phyloP scores from a whole-genome alignment of 2,888 invertebrate species.

The Melanostoma scalare region DNA sequence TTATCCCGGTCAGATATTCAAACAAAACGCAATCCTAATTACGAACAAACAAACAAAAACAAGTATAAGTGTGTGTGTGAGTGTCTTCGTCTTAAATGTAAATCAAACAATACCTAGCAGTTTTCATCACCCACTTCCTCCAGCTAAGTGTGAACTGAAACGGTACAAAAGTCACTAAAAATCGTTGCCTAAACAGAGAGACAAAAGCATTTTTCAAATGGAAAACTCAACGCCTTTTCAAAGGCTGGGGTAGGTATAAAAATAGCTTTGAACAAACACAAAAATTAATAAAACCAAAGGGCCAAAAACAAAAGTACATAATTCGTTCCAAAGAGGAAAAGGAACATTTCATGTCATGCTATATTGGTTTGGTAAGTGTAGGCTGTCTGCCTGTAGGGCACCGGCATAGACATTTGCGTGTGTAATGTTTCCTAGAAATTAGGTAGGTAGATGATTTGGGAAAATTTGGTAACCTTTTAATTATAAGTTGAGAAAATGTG shows the following conservation, averaged over 20 bases:
- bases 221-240: neutral
- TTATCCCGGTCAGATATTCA: slow-evolving; percentile 28
- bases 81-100: slow-evolving; percentile 15
- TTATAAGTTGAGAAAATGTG: slow-evolving; percentile 28
- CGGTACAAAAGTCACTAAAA: slow-evolving; percentile 6
- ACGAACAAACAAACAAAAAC: slow-evolving; percentile 4
- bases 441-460: neutral
- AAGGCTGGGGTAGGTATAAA: neutral
- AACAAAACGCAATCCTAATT: slow-evolving; percentile 27
- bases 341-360: neutral
- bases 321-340: slow-evolving; percentile 12
- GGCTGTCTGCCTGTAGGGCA: too few relatives aligned
- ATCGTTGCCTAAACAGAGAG: neutral
- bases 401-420: slow-evolving; percentile 12
- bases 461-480: slow-evolving; percentile 18
- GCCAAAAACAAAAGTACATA: neutral
- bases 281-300: slow-evolving; percentile 8
- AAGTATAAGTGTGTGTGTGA: slow-evolving; percentile 3
- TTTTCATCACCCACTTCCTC: slow-evolving; percentile 46
- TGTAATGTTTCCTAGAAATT: slow-evolving; percentile 24
- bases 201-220: neutral
- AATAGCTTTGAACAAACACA: slow-evolving; percentile 14
- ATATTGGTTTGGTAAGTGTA: too few relatives aligned
- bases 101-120: slow-evolving; percentile 23
- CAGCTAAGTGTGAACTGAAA: slow-evolving; percentile 45